Evolutionary conservation across 1,140 invertebrate genomes (phyloP).

Genomic region (Hyphantria cunea): DNA sequence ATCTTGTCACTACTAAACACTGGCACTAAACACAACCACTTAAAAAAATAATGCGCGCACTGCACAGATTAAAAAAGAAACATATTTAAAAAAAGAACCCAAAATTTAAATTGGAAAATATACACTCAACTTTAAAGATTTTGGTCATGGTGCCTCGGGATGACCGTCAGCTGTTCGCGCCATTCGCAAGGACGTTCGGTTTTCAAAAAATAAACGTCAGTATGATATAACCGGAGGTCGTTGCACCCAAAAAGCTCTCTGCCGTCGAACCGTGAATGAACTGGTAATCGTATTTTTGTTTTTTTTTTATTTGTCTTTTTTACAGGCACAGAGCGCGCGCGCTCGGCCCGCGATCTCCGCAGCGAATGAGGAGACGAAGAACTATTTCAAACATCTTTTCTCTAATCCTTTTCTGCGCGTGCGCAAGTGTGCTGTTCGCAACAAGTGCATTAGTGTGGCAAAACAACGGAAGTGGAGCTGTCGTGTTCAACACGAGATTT

Average conservation of each 20-base stretch:
- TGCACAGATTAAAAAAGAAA: constrained; percentile 24
- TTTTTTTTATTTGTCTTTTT: constrained; percentile 24
- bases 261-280: constrained; percentile 58
- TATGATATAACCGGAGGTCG: constrained; percentile 53
- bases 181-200: constrained; percentile 61
- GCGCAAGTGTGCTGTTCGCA: constrained; percentile 59
- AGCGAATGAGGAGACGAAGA: constrained; percentile 71
- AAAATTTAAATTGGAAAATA: neutral
- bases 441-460: constrained; percentile 57
- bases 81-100: neutral
- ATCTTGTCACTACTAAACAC: constrained; percentile 14
- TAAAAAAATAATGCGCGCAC: constrained; percentile 28
- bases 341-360: constrained; percentile 63
- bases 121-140: constrained; percentile 15
- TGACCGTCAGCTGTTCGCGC: constrained; percentile 62
- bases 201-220: constrained; percentile 53
- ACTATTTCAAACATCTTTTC: constrained; percentile 77
- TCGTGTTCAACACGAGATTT: constrained; percentile 46
- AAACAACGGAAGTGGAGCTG: constrained; percentile 56
- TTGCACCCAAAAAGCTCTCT: constrained; percentile 51
- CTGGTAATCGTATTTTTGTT: constrained; percentile 46
- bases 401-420: constrained; percentile 70
- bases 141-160: constrained; percentile 20
- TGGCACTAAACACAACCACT: constrained; percentile 28
- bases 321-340: constrained; percentile 47